Base-by-base conservation (phyloP, 2,797 vertebrate species). In the Cyprinodon diabolis region DNA sequence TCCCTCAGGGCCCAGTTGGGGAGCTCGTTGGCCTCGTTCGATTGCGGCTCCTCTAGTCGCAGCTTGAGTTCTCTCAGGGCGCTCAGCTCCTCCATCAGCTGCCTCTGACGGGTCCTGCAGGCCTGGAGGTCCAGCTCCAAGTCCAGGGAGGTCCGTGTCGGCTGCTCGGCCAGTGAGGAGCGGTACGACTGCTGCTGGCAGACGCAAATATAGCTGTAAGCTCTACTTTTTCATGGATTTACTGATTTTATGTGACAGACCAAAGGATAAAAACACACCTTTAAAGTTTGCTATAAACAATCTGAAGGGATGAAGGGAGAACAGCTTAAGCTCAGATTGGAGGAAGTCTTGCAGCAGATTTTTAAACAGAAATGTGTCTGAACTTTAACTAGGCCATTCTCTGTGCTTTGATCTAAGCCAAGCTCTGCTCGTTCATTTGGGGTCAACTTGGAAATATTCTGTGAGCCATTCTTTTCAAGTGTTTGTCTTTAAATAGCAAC, bases 81-180 rank as follows among this genome's bases (percentile, higher is more conserved):
- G 63, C 88, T 95, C 89, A 99, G 95, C 93, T 99, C 98, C 91
- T 99, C 98, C 6, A 95, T 96, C 92, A 99, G 95, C 95, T 97
- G 97, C 89, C 96, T 94, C 95, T 99, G 98, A 66, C 96, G 95
- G 8, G 97, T 98, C 91, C 97, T 95, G 80, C 97, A 99, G 40
- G 98, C 98, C 97, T 99, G 98, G 92, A 99, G 98, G 92, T 99
- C 98, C 98, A 99, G 97, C 98, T 99, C 98, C 97, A 99, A 95
- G 95, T 99, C 98, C 90, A 99, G 93, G 66, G 98, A 99, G 30
- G 98, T 99, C 78, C 97, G 96, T 12, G 96, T 97, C 74, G 98
- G 97, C 89, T 97, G 95, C 89, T 98, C 97, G 0, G 96, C 97
- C 91, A 99, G 90, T 81, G 98, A 96, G 37, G 97, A 96, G 88